Percentiles rank a stretch among this genome's conserved stretches.
phyloP scores from a whole-genome alignment of 1,140 invertebrate species.

The Leucophenga varia region DNA sequence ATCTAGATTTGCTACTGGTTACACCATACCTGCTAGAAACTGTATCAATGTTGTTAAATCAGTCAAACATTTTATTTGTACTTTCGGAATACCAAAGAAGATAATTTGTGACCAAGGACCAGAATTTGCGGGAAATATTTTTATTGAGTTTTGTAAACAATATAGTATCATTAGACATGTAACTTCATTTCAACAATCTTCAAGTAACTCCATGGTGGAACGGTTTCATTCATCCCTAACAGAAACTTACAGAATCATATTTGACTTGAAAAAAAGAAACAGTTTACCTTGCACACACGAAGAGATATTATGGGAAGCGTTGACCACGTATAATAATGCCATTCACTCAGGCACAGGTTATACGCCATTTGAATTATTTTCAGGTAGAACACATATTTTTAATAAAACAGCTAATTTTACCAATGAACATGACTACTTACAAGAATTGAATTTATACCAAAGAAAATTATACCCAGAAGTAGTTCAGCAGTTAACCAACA shows the following conservation, averaged over 20 bases:
- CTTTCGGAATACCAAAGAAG: conserved; percentile 21
- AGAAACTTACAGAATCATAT: conserved; percentile 25
- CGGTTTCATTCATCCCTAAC: conserved; percentile 26
- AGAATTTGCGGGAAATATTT: conserved; percentile 22
- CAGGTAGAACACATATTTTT: no score
- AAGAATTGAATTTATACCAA: no score
- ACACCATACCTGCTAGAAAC: conserved; percentile 15
- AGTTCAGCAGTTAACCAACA: no score
- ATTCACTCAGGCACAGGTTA: conserved; percentile 21
- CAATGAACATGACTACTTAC: not conserved
- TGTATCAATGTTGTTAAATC: conserved; percentile 16
- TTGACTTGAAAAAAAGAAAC: conserved; percentile 9
- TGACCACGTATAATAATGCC: conserved; percentile 30
- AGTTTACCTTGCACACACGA: conserved; percentile 14
- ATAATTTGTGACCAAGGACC: conserved; percentile 20
- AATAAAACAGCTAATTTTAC: no score
- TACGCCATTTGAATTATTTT: conserved; percentile 3
- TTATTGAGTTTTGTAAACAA: conserved; percentile 24
- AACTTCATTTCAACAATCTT: conserved; percentile 18
- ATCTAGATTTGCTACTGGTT: conserved; percentile 37
- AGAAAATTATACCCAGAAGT: no score
- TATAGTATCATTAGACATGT: conserved; percentile 26
- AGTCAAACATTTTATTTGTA: conserved; percentile 22
- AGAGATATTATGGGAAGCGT: conserved; percentile 7
- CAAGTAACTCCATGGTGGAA: conserved; percentile 18